A percentile compares a stretch with the other conserved stretches of the same genome.
Conservation (phyloP, 2,888 invertebrate species). For the Diaperis boleti region DNA sequence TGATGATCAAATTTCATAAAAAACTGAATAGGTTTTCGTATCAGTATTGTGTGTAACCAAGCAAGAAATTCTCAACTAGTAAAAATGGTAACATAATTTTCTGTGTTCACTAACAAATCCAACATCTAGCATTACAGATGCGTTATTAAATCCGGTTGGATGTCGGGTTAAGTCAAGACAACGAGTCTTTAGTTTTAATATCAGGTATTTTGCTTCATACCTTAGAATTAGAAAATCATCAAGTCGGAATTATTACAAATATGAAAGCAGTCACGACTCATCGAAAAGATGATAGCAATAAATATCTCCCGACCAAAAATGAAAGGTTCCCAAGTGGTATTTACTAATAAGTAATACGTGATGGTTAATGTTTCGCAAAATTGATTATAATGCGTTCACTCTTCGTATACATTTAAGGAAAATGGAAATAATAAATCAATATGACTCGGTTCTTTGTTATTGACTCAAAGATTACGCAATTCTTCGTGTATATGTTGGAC, state of each 20-base stretch:
- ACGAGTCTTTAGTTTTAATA: conserved; percentile 29
- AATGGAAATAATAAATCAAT: neutral
- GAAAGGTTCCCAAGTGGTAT: conserved; percentile 14
- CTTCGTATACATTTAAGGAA: neutral
- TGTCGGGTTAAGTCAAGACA: conserved; percentile 17
- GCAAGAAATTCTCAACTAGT: conserved; percentile 20
- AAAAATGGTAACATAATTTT: conserved; percentile 25
- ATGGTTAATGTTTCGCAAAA: conserved; percentile 19
- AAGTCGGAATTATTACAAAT: conserved; percentile 26
- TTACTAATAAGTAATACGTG: conserved; percentile 14
- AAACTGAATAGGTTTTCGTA: neutral
- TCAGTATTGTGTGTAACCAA: conserved; percentile 19
- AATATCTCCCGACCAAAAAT: conserved; percentile 19
- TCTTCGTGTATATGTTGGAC: too few species aligned
- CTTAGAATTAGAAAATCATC: conserved; percentile 33
- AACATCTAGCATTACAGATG: conserved; percentile 6
- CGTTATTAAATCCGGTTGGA: conserved; percentile 21
- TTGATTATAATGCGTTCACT: neutral
- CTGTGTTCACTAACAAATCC: conserved; percentile 22
- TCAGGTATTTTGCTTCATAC: conserved; percentile 22
- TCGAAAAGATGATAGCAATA: conserved; percentile 26
- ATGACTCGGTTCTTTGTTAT: neutral
- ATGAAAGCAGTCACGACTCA: conserved; percentile 28
- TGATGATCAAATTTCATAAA: neutral
- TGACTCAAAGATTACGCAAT: too few species aligned